A percentile compares a stretch with the other conserved stretches of the same genome.
Conservation (phyloP, 2,888 invertebrate genomes). For the Cheilosia pagana region DNA sequence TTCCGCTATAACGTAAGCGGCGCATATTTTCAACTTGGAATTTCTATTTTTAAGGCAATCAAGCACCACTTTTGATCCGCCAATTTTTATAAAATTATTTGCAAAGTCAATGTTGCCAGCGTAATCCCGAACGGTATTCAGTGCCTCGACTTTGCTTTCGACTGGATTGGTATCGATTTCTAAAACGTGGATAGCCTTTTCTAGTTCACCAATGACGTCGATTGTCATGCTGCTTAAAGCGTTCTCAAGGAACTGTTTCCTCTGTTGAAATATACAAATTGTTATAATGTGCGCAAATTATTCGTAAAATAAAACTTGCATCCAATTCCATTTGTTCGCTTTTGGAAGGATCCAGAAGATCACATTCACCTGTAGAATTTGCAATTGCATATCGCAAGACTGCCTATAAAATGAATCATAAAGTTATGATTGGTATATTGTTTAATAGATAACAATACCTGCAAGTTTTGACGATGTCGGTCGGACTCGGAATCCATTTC, state of each 20-base stretch:
- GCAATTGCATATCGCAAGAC: conserved; percentile 89
- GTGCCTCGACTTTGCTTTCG: conserved; percentile 86
- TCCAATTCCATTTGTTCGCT: conserved; percentile 84
- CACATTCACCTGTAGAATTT: conserved; percentile 86
- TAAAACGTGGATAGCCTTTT: conserved; percentile 86
- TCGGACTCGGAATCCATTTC: conserved; percentile 4
- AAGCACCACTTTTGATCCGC: conserved; percentile 90
- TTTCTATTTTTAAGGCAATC: conserved; percentile 87
- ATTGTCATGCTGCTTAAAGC: conserved; percentile 89
- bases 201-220: conserved; percentile 88
- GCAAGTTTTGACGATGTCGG: conserved; percentile 9
- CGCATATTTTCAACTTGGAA: conserved; percentile 86
- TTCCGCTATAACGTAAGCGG: conserved; percentile 90
- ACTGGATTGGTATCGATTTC: conserved; percentile 84
- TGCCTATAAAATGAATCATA: conserved; percentile 84
- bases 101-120: conserved; percentile 92
- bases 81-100: conserved; percentile 93
- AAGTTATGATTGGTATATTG: conserved; percentile 41
- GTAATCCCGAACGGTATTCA: conserved; percentile 88
- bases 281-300: neutral
- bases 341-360: conserved; percentile 84
- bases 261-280: conserved; percentile 36
- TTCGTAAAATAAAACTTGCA: neutral
- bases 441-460: neutral
- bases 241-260: conserved; percentile 87